phyloP scores from a whole-genome alignment of 2,113 vertebrate genomes.

The Cervus canadensis region DNA sequence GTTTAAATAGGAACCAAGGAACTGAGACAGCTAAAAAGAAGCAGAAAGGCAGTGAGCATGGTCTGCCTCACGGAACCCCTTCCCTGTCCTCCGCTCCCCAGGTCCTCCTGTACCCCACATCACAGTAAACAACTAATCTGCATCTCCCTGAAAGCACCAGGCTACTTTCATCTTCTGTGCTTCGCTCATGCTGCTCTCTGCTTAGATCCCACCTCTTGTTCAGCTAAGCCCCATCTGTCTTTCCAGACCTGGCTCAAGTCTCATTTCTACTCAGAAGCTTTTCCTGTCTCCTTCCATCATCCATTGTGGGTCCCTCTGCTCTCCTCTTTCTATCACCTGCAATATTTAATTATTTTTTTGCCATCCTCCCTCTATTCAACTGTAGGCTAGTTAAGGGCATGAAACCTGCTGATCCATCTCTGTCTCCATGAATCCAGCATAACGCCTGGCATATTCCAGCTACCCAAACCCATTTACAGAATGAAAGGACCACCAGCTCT shows the following conservation, averaged over 20 bases:
- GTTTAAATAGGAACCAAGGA: not conserved
- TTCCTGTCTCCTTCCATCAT: not conserved
- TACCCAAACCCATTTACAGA: not conserved
- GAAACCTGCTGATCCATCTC: not conserved
- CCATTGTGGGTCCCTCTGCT: not conserved
- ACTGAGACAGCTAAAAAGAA: not conserved
- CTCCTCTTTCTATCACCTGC: not conserved
- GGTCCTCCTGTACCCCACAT: not conserved
- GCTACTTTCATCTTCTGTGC: not conserved
- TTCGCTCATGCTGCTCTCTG: not conserved
- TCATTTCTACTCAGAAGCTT: not conserved
- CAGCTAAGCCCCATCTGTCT: not conserved
- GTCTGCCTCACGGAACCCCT: not conserved
- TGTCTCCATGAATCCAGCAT: not conserved
- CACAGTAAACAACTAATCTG: not conserved
- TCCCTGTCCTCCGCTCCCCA: not conserved
- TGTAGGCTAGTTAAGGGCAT: not conserved
- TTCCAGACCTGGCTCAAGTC: not conserved
- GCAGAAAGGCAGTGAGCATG: fast-evolving
- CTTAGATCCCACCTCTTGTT: not conserved
- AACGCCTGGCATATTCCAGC: not conserved
- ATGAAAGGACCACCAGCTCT: not conserved
- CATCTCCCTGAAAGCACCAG: fast-evolving
- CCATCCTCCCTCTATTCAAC: not conserved
- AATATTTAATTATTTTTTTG: not conserved